Evolutionary conservation across 1,140 invertebrate genomes (phyloP), one percentile per base, ranked within the genome.

Genomic region (Armadillidium nasatum): DNA sequence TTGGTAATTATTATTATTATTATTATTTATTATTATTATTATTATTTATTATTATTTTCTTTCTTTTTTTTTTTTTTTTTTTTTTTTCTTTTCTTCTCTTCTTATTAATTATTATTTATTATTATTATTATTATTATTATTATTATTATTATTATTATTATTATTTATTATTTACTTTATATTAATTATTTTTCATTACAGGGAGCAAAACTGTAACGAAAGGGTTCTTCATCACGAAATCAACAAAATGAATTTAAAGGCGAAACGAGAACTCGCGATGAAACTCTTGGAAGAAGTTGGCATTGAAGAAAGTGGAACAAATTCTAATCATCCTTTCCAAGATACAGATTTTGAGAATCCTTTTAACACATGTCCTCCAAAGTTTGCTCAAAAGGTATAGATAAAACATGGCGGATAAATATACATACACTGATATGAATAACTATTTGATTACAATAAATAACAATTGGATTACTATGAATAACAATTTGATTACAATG

Each of bases 331-430:
- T 54, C 72, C 72, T 10, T 76, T 70, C 54, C 76, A 78, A 23
- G 76, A 78, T 45, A 45, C 74, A 15, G 78, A 79, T 50, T 79
- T 79, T 74, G 76, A 79, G 44, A 79, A 79, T 23, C 77, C 78
- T n/a, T 78, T 79, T 46, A 73, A 77, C 44, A 77, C 76, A 0
- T 44, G 45, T 11, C 76, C 76, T 60, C 76, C 76, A 43, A 11
- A 60, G 6, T 73, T 54, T 68, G 22, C 60, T 10, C 45, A 43
- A 43, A 19, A 73, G 33, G 76, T 77, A 19, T 21, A 21, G 33
- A 33, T 6, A 33, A 33, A 33, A 33, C 6, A 33, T 33, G 2
- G 33, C 33, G 33, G 33, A 33, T 33, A 6, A 33, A 33, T 33
- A 33, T 33, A 33, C 33, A 33, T 33, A 6, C 33, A 6, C 33